Evolutionary conservation across 37 sponge, comb jelly and placozoan genomes (phyloP).

Genomic region (Halichondria panicea): DNA sequence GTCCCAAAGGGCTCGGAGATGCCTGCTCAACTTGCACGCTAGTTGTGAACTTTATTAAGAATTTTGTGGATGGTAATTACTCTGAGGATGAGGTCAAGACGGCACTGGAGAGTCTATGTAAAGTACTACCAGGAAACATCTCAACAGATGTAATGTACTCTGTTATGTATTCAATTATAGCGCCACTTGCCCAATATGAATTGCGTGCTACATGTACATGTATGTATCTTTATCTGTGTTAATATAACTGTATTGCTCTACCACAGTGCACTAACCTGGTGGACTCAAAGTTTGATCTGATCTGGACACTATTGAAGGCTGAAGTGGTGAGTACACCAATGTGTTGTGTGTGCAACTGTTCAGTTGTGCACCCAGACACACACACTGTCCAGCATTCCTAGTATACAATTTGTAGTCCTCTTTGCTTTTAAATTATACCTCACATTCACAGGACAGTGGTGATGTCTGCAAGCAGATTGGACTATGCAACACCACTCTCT

Average conservation of each 20-base stretch:
- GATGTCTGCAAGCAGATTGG: slow-evolving; percentile 11
- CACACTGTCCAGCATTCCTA: background rate
- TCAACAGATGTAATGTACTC: background rate
- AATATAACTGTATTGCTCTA: background rate
- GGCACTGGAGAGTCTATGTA: slow-evolving; percentile 18
- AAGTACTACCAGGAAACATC: slow-evolving; percentile 1
- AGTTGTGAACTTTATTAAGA: too few relatives aligned
- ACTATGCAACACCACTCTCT: slow-evolving; percentile 1
- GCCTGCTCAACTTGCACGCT: too few relatives aligned
- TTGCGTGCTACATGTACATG: background rate
- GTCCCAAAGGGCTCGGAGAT: too few relatives aligned
- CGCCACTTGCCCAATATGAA: background rate
- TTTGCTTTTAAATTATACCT: background rate
- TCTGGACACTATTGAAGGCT: slow-evolving; percentile 2
- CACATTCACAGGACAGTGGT: slow-evolving; percentile 13
- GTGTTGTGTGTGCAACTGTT: background rate
- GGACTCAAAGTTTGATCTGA: slow-evolving; percentile 4
- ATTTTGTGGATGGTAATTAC: slow-evolving; percentile 1
- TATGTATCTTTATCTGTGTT: background rate
- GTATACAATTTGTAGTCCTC: background rate
- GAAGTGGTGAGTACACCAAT: slow-evolving; percentile 18
- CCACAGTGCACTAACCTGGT: slow-evolving; percentile 20
- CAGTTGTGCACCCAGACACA: too few relatives aligned
- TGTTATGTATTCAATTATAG: background rate
- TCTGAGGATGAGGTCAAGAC: slow-evolving; percentile 6